Evolutionary conservation across 2,888 invertebrate genomes (phyloP).

Genomic region (Acrocera orbiculus): DNA sequence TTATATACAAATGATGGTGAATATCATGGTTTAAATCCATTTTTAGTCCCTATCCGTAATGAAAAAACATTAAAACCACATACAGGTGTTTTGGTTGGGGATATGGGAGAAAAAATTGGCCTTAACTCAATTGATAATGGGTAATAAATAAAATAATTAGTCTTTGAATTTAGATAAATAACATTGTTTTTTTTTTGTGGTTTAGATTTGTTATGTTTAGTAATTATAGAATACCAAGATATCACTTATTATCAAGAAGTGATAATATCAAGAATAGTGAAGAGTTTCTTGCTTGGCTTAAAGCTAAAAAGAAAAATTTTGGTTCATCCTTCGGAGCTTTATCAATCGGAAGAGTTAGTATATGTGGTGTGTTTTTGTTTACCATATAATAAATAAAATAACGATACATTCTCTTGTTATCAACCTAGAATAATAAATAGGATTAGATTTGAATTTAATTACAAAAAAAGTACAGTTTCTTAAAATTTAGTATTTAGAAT

Average conservation of each 20-base stretch:
- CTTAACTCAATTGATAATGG: conserved; percentile 88
- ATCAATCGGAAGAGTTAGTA: conserved; percentile 66
- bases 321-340: conserved; percentile 73
- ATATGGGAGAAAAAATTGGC: conserved; percentile 86
- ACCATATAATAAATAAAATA: too few relatives aligned
- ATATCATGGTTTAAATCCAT: conserved; percentile 75
- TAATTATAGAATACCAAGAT: conserved; percentile 70
- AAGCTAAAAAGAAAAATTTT: conserved; percentile 69
- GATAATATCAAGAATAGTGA: conserved; percentile 81
- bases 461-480: too few relatives aligned
- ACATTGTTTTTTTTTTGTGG: conserved; percentile 30
- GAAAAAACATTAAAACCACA: conserved; percentile 56
- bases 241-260: conserved; percentile 68
- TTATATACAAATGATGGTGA: conserved; percentile 60
- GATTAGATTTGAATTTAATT: too few relatives aligned
- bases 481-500: too few relatives aligned
- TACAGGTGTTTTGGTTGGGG: conserved; percentile 74
- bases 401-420: too few relatives aligned
- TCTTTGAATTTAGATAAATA: background rate
- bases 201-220: conserved; percentile 59
- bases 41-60: conserved; percentile 71
- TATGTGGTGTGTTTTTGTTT: conserved; percentile 20
- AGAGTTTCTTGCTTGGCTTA: conserved; percentile 74
- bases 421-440: too few relatives aligned
- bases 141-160: background rate